Base-by-base conservation (phyloP, 2,113 vertebrate species). In the Psophia crepitans region DNA sequence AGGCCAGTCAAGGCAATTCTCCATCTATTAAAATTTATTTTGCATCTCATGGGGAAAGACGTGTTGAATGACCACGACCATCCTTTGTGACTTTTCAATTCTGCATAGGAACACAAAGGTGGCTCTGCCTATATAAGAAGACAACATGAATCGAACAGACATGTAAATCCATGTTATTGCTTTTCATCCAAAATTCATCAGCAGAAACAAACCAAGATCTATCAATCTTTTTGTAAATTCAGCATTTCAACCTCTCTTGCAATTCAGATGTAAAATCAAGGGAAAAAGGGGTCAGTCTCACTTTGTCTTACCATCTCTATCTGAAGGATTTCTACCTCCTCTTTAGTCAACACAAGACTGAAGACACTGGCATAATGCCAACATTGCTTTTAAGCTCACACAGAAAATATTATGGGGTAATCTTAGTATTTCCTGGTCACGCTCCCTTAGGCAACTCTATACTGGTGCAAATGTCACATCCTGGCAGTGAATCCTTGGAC, bases 381-480 rank as follows among this genome's bases (percentile, higher is more conserved):
- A 71, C 33, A 95, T 63, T 87, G 76, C 95, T 97, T 96, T 96
- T 96, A 95, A 84, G 57, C 86, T 90, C 74, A 87, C 44, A 87
- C 28, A 77, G 84, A 95, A 96, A 96, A 97, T 87, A 94, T 89
- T 94, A 93, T 18, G 37, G 91, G 37, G 61, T 69, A 85, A 93
- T 89, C 91, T 89, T 79, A 84, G 69, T 51, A 93, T 85, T 96
- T 96, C 94, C 95, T 96, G 89, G 81, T 93, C 93, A 87, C 80
- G 35, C 57, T 89, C 77, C 86, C 24, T 82, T 54, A 79, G 65
- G 65, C 86, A 87, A 87, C 84, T 91, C 77, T 89, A 33, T 26
- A 76, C 37, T 63, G 23, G 94, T 58, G 82, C 63, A 91, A 97
- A 85, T 89, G 78, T 87, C 84, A 89, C 81, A 83, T 89, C 58